Base-by-base conservation (phyloP, 2,888 invertebrate species). In the Chrysomela aeneicollis region DNA sequence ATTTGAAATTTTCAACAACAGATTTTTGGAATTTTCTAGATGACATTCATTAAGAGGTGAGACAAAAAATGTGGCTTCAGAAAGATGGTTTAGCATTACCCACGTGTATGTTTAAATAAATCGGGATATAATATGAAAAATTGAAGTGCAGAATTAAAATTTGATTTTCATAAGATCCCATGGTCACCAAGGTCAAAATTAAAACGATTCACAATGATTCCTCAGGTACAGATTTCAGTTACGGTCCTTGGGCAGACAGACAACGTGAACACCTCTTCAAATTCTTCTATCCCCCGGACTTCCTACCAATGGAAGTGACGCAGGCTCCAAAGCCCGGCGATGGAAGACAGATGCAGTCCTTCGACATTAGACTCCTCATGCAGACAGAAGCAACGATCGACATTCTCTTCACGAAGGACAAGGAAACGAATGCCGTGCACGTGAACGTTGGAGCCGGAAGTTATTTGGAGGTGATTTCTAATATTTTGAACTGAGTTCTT, bases 211-310 rank as follows among this genome's bases (percentile, higher is more conserved):
- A 26, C 26, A 6, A 26, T n/a, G n/a, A n/a, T 53, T 49, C 71
- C 74, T 52, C 54, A 78, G 79, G 88, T 0, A 95, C 94, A 1
- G 95, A 97, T 79, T 94, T 99, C 76, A 97, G 97, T 82, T 99
- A 98, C 79, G 98, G 98, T 0, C 98, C 98, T 0, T 99, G 98
- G 98, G 98, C 98, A 2, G 98, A 99, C 81, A 87, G 97, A 57
- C 98, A 99, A 81, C 88, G 98, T 69, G 97, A 97, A 79, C 91
- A 94, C 82, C 85, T 99, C 32, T 98, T 95, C 83, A 94, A 91
- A 83, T 97, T 98, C 82, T 99, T 99, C 84, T 98, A 94, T 80
- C 98, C 97, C 6, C 90, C 92, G 70, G 92, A 94, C 80, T 94
- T 91, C 83, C 89, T 92, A 77, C 89, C 90, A 64, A 86, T 94